Percentiles rank a stretch among this genome's conserved stretches.
Evolutionary conservation across 2,797 vertebrate genomes (phyloP).

Genomic region (Sylvia borin): DNA sequence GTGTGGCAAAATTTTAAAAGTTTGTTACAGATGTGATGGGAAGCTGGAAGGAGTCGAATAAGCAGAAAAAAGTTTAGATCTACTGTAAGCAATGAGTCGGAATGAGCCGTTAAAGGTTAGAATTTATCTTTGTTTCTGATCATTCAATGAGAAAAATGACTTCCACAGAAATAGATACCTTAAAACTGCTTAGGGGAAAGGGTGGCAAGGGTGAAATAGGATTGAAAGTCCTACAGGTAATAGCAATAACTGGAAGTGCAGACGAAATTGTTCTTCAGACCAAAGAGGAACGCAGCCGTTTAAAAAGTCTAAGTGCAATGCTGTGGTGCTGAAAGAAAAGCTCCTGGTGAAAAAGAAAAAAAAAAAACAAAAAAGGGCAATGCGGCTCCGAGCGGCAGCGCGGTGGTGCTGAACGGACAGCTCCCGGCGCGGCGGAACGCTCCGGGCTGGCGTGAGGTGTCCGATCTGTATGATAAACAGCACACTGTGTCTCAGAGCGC

Average conservation of each 20-base stretch:
- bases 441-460: constrained; percentile 85
- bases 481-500: constrained; percentile 86
- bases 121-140: constrained; percentile 84
- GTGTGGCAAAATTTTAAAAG: constrained; percentile 84
- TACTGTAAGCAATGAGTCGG: constrained; percentile 87
- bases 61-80: constrained; percentile 88
- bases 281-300: constrained; percentile 83
- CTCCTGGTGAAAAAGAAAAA: constrained; percentile 78
- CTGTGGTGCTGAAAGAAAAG: constrained; percentile 84
- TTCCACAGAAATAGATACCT: constrained; percentile 83
- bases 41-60: constrained; percentile 87
- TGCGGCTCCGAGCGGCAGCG: constrained; percentile 82
- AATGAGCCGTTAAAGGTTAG: constrained; percentile 88
- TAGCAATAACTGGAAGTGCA: constrained; percentile 81
- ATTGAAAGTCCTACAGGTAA: constrained; percentile 80
- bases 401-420: constrained; percentile 85
- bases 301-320: constrained; percentile 85
- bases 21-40: constrained; percentile 89
- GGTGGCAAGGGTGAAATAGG: constrained; percentile 78
- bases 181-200: constrained; percentile 78
- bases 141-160: constrained; percentile 85
- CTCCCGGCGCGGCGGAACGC: constrained; percentile 81
- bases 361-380: constrained; percentile 77
- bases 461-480: constrained; percentile 89
- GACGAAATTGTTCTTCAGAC: constrained; percentile 83